A percentile compares a stretch with the other conserved stretches of the same genome.
phyloP scores from a whole-genome alignment of 2,888 invertebrate genomes.

The Romanomermis culicivorax region DNA sequence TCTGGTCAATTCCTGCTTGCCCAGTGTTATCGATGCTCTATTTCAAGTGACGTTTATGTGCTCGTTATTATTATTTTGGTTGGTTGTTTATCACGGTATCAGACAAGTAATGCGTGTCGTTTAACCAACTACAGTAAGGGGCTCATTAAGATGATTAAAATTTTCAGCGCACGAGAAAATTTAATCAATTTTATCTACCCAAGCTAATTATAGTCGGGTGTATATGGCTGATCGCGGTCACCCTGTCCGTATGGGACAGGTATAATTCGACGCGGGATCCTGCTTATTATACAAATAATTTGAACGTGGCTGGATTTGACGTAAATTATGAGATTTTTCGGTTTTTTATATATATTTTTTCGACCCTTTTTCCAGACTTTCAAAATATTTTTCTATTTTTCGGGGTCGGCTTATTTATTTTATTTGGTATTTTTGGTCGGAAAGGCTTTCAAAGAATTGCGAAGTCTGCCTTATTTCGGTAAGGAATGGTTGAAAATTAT shows the following conservation, averaged over 20 bases:
- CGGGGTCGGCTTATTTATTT: slow-evolving; percentile 58
- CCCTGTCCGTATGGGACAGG: slow-evolving; percentile 69
- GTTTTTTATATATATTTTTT: too few species aligned
- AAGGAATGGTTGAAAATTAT: slow-evolving; percentile 29
- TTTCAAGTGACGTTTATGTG: slow-evolving; percentile 73
- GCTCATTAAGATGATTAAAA: too few species aligned
- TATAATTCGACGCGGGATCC: slow-evolving; percentile 45
- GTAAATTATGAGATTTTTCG: too few species aligned
- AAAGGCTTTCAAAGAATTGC: slow-evolving; percentile 72
- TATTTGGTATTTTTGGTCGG: slow-evolving; percentile 62
- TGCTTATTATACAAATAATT: neutral
- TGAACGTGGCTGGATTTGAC: neutral
- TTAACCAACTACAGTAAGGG: too few species aligned
- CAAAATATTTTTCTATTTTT: slow-evolving; percentile 69
- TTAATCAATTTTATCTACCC: slow-evolving; percentile 66
- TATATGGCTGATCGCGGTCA: slow-evolving; percentile 64
- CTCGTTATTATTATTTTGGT: slow-evolving; percentile 70
- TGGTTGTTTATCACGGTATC: slow-evolving; percentile 80
- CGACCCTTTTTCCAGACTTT: slow-evolving; percentile 50
- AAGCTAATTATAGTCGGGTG: slow-evolving; percentile 65
- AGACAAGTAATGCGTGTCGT: slow-evolving; percentile 46
- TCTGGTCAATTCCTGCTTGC: slow-evolving; percentile 64
- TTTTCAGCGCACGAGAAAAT: slow-evolving; percentile 58
- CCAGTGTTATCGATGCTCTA: slow-evolving; percentile 70
- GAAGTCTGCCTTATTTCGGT: slow-evolving; percentile 96